Evolutionary conservation across 1,140 invertebrate genomes (phyloP).

Genomic region (Dysdera silvatica): DNA sequence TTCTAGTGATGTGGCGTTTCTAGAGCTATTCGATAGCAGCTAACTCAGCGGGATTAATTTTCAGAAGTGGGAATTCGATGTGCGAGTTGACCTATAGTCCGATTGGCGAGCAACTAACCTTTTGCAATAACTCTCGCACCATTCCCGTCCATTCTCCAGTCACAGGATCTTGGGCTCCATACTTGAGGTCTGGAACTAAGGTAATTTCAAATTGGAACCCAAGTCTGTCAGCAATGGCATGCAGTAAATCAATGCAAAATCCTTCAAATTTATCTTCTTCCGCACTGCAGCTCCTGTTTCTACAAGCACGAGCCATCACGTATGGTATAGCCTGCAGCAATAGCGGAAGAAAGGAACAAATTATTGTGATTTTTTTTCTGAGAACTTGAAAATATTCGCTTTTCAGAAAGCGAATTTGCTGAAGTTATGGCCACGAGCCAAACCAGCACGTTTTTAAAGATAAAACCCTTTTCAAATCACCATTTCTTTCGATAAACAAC

Average conservation of each 20-base stretch:
- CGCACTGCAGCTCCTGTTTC: constrained; percentile 73
- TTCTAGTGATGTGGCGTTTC: neutral
- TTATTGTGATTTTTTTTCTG: too few relatives aligned
- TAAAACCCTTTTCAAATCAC: too few relatives aligned
- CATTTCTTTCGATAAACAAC: too few relatives aligned
- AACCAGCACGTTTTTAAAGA: too few relatives aligned
- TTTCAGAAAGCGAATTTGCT: too few relatives aligned
- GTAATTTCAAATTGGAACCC: constrained; percentile 88
- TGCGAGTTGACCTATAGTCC: neutral
- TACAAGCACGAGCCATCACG: constrained; percentile 55
- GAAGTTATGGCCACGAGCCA: too few relatives aligned
- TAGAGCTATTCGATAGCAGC: neutral
- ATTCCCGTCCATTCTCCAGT: constrained; percentile 96
- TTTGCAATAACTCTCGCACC: constrained; percentile 62
- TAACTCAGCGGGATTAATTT: too few relatives aligned
- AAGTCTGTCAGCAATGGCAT: constrained; percentile 65
- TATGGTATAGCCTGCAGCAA: constrained; percentile 57
- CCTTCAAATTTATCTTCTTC: constrained; percentile 71
- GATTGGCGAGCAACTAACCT: constrained; percentile 42
- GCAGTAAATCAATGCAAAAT: constrained; percentile 92
- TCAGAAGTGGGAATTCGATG: too few relatives aligned
- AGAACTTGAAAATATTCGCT: too few relatives aligned
- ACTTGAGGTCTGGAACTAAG: constrained; percentile 87
- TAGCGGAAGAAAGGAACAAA: neutral
- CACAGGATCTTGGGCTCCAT: constrained; percentile 80